Evolutionary conservation across 2,888 invertebrate species (phyloP).

Genomic region (Schrankia costaestrigalis): DNA sequence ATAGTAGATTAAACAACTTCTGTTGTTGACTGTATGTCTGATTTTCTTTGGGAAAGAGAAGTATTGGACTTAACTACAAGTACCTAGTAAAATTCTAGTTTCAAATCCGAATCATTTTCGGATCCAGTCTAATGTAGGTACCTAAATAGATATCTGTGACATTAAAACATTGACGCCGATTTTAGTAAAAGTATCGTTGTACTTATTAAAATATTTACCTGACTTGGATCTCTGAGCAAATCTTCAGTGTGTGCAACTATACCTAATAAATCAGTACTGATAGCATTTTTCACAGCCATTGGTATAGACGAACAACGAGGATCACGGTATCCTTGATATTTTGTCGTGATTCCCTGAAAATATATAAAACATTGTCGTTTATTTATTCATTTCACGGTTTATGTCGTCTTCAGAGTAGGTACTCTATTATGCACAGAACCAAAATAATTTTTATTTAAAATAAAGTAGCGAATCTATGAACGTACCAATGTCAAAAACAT

Average conservation of each 20-base stretch:
- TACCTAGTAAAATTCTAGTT: too few relatives aligned
- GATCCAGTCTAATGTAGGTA: too few relatives aligned
- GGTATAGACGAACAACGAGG: constrained; percentile 90
- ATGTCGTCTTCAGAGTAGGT: too few relatives aligned
- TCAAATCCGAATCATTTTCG: too few relatives aligned
- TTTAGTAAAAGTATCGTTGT: neutral
- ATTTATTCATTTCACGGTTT: neutral
- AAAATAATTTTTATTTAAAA: constrained; percentile 4
- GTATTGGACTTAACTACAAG: too few relatives aligned
- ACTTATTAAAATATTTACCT: constrained; percentile 66
- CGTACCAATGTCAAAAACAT: constrained; percentile 92
- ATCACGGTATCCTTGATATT: constrained; percentile 91
- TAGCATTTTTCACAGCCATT: constrained; percentile 90
- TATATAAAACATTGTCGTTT: neutral
- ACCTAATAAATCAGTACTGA: constrained; percentile 91
- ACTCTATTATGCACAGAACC: too few relatives aligned
- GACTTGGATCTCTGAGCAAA: constrained; percentile 89
- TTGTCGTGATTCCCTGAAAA: constrained; percentile 57
- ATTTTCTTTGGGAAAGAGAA: too few relatives aligned
- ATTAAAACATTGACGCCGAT: too few relatives aligned
- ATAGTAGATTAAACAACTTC: too few relatives aligned
- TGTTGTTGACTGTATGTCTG: too few relatives aligned
- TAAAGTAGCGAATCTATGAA: too few relatives aligned
- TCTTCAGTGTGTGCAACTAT: constrained; percentile 97
- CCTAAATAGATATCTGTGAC: too few relatives aligned